Percentiles rank a stretch among this genome's conserved stretches.
phyloP scores from a whole-genome alignment of 2,797 vertebrate species.

The Scyliorhinus canicula region DNA sequence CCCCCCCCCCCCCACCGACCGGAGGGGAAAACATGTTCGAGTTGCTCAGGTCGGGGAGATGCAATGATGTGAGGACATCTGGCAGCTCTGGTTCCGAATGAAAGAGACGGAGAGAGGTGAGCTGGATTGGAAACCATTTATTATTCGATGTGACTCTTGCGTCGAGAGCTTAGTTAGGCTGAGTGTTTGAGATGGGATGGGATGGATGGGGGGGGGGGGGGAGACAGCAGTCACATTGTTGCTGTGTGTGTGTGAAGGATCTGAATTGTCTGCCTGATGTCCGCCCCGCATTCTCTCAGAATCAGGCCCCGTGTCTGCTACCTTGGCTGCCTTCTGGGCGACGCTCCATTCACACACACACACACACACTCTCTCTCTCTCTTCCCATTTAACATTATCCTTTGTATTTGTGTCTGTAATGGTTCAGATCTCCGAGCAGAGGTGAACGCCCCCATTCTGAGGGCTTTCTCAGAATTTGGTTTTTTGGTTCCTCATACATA shows the following conservation, averaged over 20 bases:
- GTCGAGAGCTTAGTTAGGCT: not conserved
- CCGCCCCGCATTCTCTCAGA: not conserved
- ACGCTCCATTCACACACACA: too few species aligned
- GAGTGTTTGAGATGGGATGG: too few species aligned
- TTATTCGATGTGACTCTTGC: not conserved
- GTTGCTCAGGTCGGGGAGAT: too few species aligned
- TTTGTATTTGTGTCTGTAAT: not conserved
- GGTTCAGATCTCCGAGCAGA: not conserved
- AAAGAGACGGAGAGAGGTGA: not conserved
- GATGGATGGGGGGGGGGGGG: accelerated
- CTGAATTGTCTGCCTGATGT: not conserved
- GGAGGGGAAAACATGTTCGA: not conserved
- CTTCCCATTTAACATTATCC: too few species aligned
- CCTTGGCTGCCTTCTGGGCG: not conserved
- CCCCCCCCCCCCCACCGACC: not conserved
- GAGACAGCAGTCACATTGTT: not conserved
- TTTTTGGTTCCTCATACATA: too few species aligned
- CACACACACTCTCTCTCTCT: too few species aligned
- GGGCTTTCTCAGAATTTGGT: too few species aligned
- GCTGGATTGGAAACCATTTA: not conserved
- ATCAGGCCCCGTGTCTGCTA: not conserved
- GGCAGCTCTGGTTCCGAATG: not conserved
- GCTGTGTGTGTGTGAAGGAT: not conserved
- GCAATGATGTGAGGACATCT: not conserved
- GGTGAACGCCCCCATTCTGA: not conserved